Conservation (phyloP, 2,797 vertebrate genomes). For the Acrossocheilus wenchowensis region DNA sequence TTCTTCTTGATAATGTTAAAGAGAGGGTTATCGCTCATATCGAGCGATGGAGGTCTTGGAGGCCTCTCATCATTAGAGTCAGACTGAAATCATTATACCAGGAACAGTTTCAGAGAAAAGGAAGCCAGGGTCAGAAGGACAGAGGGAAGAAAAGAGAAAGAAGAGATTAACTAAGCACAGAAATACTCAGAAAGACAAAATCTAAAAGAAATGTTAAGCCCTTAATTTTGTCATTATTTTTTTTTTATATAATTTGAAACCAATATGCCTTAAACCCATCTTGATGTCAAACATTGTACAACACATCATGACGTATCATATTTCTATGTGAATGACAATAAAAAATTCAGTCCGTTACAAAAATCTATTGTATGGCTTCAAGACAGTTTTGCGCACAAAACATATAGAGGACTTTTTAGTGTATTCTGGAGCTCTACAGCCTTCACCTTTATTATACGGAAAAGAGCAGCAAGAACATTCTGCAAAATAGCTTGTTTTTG, state of each 20-base stretch:
- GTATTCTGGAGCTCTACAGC: no score
- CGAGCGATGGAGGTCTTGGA: constrained; percentile 70
- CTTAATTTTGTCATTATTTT: not conserved
- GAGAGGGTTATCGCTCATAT: constrained; percentile 74
- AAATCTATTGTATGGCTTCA: not conserved
- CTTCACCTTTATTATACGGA: not conserved
- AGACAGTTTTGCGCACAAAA: not conserved
- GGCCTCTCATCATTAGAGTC: constrained; percentile 74
- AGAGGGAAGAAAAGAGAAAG: constrained; percentile 58
- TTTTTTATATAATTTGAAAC: not conserved
- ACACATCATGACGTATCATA: not conserved
- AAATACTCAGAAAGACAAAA: constrained; percentile 19
- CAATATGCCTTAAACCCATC: not conserved
- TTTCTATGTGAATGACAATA: not conserved
- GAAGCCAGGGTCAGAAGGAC: constrained; percentile 34
- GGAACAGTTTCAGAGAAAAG: constrained; percentile 56
- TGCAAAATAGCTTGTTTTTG: not conserved
- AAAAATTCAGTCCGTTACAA: not conserved
- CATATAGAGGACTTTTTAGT: not conserved
- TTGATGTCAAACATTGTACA: not conserved
- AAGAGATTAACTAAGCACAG: constrained; percentile 40
- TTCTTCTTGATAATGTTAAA: constrained; percentile 79
- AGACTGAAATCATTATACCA: constrained; percentile 56
- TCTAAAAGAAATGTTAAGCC: not conserved
- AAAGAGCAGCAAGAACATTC: not conserved